A percentile compares a stretch with the other conserved stretches of the same genome.
Conservation (phyloP, 1,140 invertebrate genomes). For the Helicorthomorpha holstii region DNA sequence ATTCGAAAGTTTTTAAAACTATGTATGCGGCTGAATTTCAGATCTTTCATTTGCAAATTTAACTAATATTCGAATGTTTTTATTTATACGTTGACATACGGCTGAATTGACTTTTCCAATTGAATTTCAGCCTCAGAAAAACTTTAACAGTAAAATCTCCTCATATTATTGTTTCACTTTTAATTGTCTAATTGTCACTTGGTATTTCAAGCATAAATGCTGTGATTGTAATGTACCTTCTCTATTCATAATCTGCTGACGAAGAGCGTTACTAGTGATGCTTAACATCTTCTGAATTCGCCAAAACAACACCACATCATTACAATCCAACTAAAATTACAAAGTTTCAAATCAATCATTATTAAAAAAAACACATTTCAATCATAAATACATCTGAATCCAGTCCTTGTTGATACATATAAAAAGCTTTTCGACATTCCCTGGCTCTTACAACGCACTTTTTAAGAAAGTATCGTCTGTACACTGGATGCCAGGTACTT, state of each 20-base stretch:
- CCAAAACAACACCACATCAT: conserved; percentile 94
- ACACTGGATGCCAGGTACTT: conserved; percentile 84
- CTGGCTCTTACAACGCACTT: conserved; percentile 59
- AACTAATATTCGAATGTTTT: too few species aligned
- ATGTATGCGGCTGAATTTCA: too few species aligned
- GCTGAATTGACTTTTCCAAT: too few species aligned
- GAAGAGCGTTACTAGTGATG: conserved; percentile 80
- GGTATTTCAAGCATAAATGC: not conserved
- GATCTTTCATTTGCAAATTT: too few species aligned
- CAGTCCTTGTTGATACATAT: conserved; percentile 66
- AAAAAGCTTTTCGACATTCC: conserved; percentile 82
- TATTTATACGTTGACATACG: too few species aligned
- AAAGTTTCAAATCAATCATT: too few species aligned
- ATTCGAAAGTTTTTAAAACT: too few species aligned
- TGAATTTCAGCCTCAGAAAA: not conserved
- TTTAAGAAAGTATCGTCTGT: conserved; percentile 68
- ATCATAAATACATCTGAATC: conserved; percentile 47
- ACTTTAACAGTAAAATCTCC: not conserved
- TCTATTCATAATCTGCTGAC: conserved; percentile 91
- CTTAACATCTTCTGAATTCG: conserved; percentile 87
- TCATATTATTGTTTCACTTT: too few species aligned
- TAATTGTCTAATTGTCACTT: too few species aligned
- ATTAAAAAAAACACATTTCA: too few species aligned
- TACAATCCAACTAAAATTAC: conserved; percentile 52
- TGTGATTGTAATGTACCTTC: conserved; percentile 42